Conservation (phyloP, 2,888 invertebrate species). For the Drosophila merina region DNA sequence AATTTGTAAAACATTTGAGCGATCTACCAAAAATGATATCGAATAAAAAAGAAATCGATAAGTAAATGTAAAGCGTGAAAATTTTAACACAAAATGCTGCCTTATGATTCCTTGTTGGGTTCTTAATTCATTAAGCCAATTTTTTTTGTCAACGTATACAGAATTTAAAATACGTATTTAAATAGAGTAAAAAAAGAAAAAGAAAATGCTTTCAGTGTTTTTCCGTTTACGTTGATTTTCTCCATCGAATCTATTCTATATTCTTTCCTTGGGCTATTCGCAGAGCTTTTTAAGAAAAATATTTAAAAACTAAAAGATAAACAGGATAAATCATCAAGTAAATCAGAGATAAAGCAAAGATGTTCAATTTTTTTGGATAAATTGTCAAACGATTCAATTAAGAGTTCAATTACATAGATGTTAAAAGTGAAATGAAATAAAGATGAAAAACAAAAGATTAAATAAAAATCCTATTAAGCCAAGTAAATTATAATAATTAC, state of each 20-base stretch:
- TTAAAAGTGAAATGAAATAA: slow-evolving; percentile 15
- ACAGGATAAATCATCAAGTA: slow-evolving; percentile 3
- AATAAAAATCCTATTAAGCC: slow-evolving; percentile 74
- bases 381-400: slow-evolving; percentile 72
- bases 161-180: slow-evolving; percentile 25
- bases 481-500: slow-evolving; percentile 69
- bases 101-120: slow-evolving; percentile 74
- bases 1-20: slow-evolving; percentile 46
- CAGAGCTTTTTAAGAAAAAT: slow-evolving; percentile 55
- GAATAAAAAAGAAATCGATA: slow-evolving; percentile 11
- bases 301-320: not conserved
- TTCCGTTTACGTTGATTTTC: slow-evolving; percentile 44
- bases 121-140: slow-evolving; percentile 45
- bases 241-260: slow-evolving; percentile 27
- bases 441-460: slow-evolving; percentile 25
- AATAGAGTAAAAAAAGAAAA: slow-evolving; percentile 42
- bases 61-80: slow-evolving; percentile 44
- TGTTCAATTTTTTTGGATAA: slow-evolving; percentile 46
- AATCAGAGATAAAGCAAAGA: slow-evolving; percentile 21
- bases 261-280: slow-evolving; percentile 55
- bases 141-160: slow-evolving; percentile 8
- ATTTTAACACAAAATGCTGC: slow-evolving; percentile 54
- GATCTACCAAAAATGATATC: slow-evolving; percentile 40
- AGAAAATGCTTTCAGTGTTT: slow-evolving; percentile 57
- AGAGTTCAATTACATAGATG: slow-evolving; percentile 33